Evolutionary conservation across 1,140 invertebrate genomes (phyloP).

Genomic region (Papilio aristodemus): DNA sequence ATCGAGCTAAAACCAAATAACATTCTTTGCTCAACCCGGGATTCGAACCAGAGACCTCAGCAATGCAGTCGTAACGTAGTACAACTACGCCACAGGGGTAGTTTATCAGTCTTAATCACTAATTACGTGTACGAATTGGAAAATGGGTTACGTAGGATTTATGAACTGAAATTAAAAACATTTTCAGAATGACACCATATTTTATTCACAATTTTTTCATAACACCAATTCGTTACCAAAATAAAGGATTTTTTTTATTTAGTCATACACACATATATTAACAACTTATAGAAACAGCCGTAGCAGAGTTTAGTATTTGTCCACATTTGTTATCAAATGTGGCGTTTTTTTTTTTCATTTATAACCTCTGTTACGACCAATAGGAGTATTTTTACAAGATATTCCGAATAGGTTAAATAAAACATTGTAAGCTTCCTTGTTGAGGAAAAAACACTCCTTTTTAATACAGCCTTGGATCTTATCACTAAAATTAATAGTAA

Average conservation of each 20-base stretch:
- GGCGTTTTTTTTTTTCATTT: slow-evolving; percentile 30
- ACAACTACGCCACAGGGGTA: too few species aligned
- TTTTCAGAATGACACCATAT: slow-evolving; percentile 75
- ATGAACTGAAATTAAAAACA: slow-evolving; percentile 40
- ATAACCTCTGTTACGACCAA: slow-evolving; percentile 53
- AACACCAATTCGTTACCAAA: slow-evolving; percentile 80
- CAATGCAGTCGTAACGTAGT: too few species aligned
- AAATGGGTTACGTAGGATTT: too few species aligned
- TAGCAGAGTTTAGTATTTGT: background rate
- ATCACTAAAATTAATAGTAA: slow-evolving; percentile 72
- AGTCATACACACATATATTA: slow-evolving; percentile 78
- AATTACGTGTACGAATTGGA: too few species aligned
- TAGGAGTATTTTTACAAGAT: slow-evolving; percentile 63
- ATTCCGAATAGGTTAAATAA: slow-evolving; percentile 48
- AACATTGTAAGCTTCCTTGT: slow-evolving; percentile 41
- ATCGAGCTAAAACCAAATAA: too few species aligned
- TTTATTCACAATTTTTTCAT: slow-evolving; percentile 79
- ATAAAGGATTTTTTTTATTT: slow-evolving; percentile 78
- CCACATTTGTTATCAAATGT: slow-evolving; percentile 4
- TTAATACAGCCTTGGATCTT: slow-evolving; percentile 79
- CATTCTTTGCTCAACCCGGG: too few species aligned
- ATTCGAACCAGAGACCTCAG: too few species aligned
- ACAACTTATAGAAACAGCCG: slow-evolving; percentile 60
- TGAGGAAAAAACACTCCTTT: slow-evolving; percentile 65
- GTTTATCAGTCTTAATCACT: too few species aligned